Evolutionary conservation across 2,888 invertebrate species (phyloP).

Genomic region (Hirtodrosophila trivittata): DNA sequence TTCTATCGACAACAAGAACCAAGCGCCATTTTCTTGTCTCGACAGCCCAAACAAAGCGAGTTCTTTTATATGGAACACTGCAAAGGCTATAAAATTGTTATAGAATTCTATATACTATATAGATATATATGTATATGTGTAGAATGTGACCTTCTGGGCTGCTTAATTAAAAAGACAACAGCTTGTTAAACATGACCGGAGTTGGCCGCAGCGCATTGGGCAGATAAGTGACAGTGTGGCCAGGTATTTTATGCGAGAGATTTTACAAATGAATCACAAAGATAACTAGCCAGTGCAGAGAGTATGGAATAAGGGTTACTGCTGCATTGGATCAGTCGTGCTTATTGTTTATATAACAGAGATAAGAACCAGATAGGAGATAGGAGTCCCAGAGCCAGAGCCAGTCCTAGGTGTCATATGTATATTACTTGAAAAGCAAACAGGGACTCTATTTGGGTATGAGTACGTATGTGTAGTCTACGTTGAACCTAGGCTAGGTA

Average conservation of each 20-base stretch:
- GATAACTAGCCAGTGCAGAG: conserved; percentile 41
- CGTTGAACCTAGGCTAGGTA: no score
- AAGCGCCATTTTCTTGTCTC: conserved; percentile 63
- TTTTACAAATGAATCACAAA: conserved; percentile 67
- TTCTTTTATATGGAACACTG: conserved; percentile 31
- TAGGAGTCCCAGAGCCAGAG: not conserved
- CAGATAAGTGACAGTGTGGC: conserved; percentile 48
- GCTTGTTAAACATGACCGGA: conserved; percentile 73
- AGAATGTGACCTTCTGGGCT: conserved; percentile 62
- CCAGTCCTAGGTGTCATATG: conserved; percentile 49
- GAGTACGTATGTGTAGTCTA: conserved; percentile 23
- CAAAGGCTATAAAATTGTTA: conserved; percentile 35
- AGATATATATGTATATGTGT: conserved; percentile 31
- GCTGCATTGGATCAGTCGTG: conserved; percentile 60
- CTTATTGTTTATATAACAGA: conserved; percentile 55
- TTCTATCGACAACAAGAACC: conserved; percentile 40
- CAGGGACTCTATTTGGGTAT: conserved; percentile 48
- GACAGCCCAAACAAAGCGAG: conserved; percentile 36
- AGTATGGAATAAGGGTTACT: conserved; percentile 33
- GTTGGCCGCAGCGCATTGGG: conserved; percentile 8
- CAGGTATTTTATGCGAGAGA: conserved; percentile 27
- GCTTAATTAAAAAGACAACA: conserved; percentile 80
- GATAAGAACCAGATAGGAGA: conserved; percentile 57
- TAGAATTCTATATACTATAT: conserved; percentile 28
- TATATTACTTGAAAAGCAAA: conserved; percentile 47